Evolutionary conservation across 1,140 invertebrate genomes (phyloP).

Genomic region (Neelides sp.): DNA sequence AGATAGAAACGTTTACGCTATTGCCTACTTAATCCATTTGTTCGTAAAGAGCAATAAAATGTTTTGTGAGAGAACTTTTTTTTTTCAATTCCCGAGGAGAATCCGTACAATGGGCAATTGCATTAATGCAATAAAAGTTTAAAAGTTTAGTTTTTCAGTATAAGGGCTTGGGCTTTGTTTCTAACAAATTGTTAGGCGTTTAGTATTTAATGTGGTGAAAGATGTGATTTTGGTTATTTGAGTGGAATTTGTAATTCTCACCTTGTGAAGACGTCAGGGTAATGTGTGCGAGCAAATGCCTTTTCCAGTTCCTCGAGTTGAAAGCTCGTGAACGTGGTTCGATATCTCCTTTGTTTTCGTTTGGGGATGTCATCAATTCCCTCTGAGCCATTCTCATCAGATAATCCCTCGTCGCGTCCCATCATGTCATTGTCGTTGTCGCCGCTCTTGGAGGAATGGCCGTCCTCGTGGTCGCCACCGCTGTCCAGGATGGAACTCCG

Average conservation of each 20-base stretch:
- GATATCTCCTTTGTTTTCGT: conserved; percentile 76
- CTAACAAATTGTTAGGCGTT: too few relatives aligned
- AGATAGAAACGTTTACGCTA: too few relatives aligned
- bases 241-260: conserved; percentile 48
- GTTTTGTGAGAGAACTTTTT: too few relatives aligned
- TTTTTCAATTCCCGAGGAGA: too few relatives aligned
- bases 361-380: conserved; percentile 74
- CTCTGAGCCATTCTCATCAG: conserved; percentile 52
- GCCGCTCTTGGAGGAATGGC: conserved; percentile 12
- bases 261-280: conserved; percentile 96
- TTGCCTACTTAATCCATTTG: too few relatives aligned
- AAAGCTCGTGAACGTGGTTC: conserved; percentile 88
- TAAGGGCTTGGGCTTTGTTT: too few relatives aligned
- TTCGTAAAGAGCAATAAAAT: too few relatives aligned
- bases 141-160: too few relatives aligned
- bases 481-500: conserved; percentile 13
- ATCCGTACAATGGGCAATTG: too few relatives aligned
- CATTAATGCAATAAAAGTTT: too few relatives aligned
- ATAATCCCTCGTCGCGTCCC: conserved; percentile 25
- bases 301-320: conserved; percentile 94
- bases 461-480: conserved; percentile 13
- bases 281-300: conserved; percentile 91
- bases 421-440: conserved; percentile 26
- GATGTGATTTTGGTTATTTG: too few relatives aligned
- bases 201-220: too few relatives aligned